Evolutionary conservation across 2,797 vertebrate genomes (phyloP), one percentile per base, ranked within the genome.

Genomic region (Babyrousa celebensis): DNA sequence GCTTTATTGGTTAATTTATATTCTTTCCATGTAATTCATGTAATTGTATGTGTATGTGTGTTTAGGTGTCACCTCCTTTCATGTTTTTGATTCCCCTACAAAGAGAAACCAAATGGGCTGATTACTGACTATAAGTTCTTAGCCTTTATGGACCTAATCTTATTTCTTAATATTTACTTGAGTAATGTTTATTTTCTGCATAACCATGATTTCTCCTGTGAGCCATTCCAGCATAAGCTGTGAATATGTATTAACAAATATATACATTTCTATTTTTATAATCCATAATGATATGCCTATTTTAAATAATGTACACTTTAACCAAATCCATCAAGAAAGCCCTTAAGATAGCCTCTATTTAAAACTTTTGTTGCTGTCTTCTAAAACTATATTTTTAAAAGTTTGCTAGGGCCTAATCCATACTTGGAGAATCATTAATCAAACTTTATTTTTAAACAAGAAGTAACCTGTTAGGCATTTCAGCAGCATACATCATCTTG

Each of bases 161-260:
- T 1, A 1, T 29, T 94, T 89, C 65, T 92, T 84, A 91, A 83
- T 96, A 94, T 87, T 93, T 91, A 95, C 12, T 92, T 97, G 96
- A 83, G 97, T 96, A 85, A 95, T 27, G 72, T 89, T 82, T 91
- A 32, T 97, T 91, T 97, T 83, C 89, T 92, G 60, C 91, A 82
- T 89, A 95, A 84, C 95, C 96, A 56, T 12, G 85, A 92, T 74
- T 70, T 60, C 82, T 97, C 71, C 93, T 94, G 89, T 95, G 97
- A 96, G 96, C 95, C 96, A 86, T 98, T 98, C 97, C 96, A 98
- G 96, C 88, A 94, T 85, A 98, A 91, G 94, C 92, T 97, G 96
- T 97, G 98, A 96, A 83, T 97, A 95, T 95, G 23, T 95, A 74
- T 95, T 98, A 96, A 95, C 96, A 96, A 95, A 96, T 97, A 82